These are phyloP conservation scores for Sinhomidia bicolor DNA, from an alignment of 2,888 invertebrate genomes.

Conservation along the genomic window DNA sequence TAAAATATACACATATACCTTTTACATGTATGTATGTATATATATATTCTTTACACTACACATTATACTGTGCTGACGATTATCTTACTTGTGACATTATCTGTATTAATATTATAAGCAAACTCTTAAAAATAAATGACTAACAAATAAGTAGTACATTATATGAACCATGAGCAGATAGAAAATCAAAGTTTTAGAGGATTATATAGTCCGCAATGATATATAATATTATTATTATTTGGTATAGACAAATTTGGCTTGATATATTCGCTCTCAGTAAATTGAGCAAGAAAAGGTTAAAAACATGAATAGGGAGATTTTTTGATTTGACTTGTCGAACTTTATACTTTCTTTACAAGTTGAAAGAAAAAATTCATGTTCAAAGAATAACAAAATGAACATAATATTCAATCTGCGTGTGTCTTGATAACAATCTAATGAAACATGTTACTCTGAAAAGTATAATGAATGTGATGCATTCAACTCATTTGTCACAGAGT, in stretches of 20 bases:
- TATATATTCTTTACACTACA: background rate
- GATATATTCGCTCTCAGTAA: background rate
- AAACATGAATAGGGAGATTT: conserved; percentile 22
- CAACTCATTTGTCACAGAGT: conserved; percentile 15
- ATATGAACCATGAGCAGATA: background rate
- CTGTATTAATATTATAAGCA: background rate
- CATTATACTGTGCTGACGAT: background rate
- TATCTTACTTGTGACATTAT: conserved; percentile 8
- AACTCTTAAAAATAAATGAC: conserved; percentile 24
- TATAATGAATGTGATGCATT: conserved; percentile 27
- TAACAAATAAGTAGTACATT: conserved; percentile 28
- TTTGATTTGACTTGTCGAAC: conserved; percentile 11
- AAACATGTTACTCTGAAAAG: background rate
- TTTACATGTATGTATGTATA: background rate
- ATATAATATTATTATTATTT: background rate
- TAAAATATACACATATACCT: background rate
- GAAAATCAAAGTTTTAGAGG: background rate
- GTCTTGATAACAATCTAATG: conserved; percentile 33
- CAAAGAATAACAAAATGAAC: background rate
- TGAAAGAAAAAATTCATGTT: background rate
- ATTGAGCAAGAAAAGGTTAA: conserved; percentile 5
- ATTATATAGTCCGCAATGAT: background rate
- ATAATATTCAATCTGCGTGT: conserved; percentile 13
- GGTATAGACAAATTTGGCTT: conserved; percentile 1
- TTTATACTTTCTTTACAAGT: background rate